A percentile compares a stretch with the other conserved stretches of the same genome.
Conservation (phyloP, 2,113 vertebrate species). For the Lampris megalopsis region DNA sequence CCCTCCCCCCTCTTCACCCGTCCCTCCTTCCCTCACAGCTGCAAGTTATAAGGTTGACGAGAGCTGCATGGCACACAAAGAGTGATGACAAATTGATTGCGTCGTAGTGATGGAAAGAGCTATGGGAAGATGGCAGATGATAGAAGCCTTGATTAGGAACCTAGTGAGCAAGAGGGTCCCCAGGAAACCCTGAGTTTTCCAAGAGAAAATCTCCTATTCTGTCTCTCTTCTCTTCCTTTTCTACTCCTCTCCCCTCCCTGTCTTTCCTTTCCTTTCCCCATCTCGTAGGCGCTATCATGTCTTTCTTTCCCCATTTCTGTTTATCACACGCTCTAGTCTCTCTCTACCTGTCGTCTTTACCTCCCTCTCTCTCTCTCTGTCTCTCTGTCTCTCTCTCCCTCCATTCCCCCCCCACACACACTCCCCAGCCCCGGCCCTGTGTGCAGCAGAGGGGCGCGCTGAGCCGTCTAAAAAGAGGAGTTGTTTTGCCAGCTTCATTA, state of each 20-base stretch:
- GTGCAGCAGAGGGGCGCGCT: slow-evolving; percentile 82
- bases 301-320: not conserved
- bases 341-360: not conserved
- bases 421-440: slow-evolving; percentile 21
- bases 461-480: slow-evolving; percentile 98
- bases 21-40: slow-evolving; percentile 82
- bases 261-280: slow-evolving; percentile 32
- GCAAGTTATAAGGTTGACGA: slow-evolving; percentile 90
- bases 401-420: slow-evolving; percentile 38
- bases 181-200: slow-evolving; percentile 88
- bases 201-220: slow-evolving; percentile 69
- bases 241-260: slow-evolving; percentile 23
- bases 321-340: no score
- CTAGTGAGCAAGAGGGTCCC: slow-evolving; percentile 79
- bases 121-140: slow-evolving; percentile 88
- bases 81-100: slow-evolving; percentile 96
- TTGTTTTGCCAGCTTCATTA: slow-evolving; percentile 99
- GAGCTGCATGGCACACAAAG: slow-evolving; percentile 88
- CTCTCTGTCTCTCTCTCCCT: slow-evolving; percentile 45
- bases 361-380: slow-evolving; percentile 11
- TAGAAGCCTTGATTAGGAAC: slow-evolving; percentile 88
- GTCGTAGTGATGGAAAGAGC: slow-evolving; percentile 88
- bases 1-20: slow-evolving; percentile 19
- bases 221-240: slow-evolving; percentile 61
- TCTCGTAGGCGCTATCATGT: not conserved